These are phyloP conservation scores for Dendrocincla fuliginosa DNA, from an alignment of 2,797 vertebrate species.

Conservation along the genomic window DNA sequence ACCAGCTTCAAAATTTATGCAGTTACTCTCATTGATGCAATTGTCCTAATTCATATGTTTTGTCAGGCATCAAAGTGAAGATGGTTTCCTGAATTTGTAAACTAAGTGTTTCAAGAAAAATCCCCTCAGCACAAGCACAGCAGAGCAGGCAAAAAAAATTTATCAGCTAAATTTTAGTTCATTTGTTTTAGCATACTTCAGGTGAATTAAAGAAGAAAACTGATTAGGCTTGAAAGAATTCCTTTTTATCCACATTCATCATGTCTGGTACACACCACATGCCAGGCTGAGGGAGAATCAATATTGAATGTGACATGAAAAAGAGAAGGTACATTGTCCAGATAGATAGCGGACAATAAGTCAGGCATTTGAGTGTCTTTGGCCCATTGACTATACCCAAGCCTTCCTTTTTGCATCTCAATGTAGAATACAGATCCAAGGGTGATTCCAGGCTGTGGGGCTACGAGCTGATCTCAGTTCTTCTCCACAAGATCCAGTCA, in stretches of 20 bases:
- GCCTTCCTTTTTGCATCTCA: background rate
- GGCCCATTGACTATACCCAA: background rate
- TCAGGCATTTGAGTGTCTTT: background rate
- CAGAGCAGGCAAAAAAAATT: background rate
- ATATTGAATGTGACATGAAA: background rate
- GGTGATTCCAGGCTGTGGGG: background rate
- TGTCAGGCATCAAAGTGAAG: background rate
- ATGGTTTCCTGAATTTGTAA: background rate
- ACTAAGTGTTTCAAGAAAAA: background rate
- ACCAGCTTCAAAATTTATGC: background rate
- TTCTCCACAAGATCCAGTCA: background rate
- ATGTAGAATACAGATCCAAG: background rate
- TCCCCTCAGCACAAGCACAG: background rate
- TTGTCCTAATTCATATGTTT: background rate
- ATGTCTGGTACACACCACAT: background rate
- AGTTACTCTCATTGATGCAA: background rate
- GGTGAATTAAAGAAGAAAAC: background rate
- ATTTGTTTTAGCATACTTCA: background rate
- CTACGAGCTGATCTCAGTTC: background rate
- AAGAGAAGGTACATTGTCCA: background rate
- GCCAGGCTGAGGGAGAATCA: background rate
- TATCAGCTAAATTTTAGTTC: background rate
- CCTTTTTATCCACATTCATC: background rate
- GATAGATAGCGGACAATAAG: background rate
- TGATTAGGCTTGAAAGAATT: background rate